Conservation (phyloP, 2,797 vertebrate genomes). For the Dallia pectoralis region DNA sequence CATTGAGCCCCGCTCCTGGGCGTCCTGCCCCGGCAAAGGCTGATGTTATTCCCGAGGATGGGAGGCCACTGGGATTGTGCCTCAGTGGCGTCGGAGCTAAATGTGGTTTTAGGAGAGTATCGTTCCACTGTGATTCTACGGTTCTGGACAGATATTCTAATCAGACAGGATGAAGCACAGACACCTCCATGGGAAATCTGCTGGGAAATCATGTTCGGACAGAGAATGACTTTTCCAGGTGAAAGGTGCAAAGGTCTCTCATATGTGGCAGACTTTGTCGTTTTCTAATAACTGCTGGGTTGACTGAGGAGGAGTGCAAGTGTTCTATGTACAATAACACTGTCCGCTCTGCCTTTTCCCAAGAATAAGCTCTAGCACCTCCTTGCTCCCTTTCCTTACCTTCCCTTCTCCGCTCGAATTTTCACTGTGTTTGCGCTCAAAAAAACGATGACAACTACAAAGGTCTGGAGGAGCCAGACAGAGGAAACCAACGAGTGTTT, state of each 20-base stretch:
- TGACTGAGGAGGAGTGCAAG: neutral
- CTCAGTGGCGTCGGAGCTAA: neutral
- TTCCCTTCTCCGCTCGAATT: neutral
- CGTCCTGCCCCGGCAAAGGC: neutral
- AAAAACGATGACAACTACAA: constrained; percentile 38
- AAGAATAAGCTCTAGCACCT: neutral
- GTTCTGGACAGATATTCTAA: too few relatives aligned
- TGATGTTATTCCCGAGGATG: neutral
- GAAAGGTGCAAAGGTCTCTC: neutral
- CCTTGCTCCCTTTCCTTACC: neutral
- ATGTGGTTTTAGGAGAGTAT: neutral
- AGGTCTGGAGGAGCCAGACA: constrained; percentile 55
- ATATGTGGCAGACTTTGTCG: neutral
- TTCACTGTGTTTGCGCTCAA: constrained; percentile 1
- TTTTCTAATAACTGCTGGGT: neutral
- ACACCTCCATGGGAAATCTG: neutral
- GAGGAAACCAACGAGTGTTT: constrained; percentile 63
- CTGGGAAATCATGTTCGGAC: neutral
- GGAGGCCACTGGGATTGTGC: too few relatives aligned
- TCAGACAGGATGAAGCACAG: neutral
- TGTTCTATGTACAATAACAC: neutral
- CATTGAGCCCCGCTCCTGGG: constrained; percentile 32
- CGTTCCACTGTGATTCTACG: neutral
- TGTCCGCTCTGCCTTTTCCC: neutral
- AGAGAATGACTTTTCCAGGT: neutral